Percentiles rank a stretch among this genome's conserved stretches.
phyloP scores from a whole-genome alignment of 2,888 invertebrate genomes.

The Frankliniella intonsa region DNA sequence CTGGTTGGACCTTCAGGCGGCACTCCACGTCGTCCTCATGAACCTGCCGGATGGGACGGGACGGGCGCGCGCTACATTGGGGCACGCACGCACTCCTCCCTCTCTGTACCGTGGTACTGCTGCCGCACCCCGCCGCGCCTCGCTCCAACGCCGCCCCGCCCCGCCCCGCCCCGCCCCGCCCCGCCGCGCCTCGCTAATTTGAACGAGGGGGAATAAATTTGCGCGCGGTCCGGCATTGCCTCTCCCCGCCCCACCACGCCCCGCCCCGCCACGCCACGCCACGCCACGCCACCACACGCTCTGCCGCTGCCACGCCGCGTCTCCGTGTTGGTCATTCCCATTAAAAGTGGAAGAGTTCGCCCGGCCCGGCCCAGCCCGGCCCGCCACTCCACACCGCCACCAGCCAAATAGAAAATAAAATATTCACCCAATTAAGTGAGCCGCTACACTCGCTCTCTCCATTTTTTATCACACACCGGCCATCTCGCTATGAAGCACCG shows the following conservation, averaged over 20 bases:
- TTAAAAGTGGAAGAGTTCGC: slow-evolving; percentile 10
- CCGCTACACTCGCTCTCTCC: background rate
- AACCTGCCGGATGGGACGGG: too few relatives aligned
- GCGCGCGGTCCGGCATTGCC: background rate
- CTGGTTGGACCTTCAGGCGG: too few relatives aligned
- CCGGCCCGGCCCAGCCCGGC: background rate
- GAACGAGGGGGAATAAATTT: slow-evolving; percentile 8
- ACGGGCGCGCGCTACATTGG: too few relatives aligned
- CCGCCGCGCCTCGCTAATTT: slow-evolving; percentile 7
- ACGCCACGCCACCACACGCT: background rate
- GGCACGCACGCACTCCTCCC: background rate
- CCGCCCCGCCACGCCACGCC: background rate
- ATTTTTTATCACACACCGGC: background rate
- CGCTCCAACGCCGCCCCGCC: background rate
- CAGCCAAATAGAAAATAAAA: background rate
- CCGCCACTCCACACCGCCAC: background rate
- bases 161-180: background rate
- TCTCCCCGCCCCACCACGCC: too few relatives aligned
- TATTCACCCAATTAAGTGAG: background rate
- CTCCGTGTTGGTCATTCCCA: background rate
- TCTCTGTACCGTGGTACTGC: background rate
- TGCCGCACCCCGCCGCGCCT: background rate
- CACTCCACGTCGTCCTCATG: too few relatives aligned
- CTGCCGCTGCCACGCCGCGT: background rate
- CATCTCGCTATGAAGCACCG: background rate